phyloP scores from a whole-genome alignment of 2,888 invertebrate species.

The Leptopilina syphax region DNA sequence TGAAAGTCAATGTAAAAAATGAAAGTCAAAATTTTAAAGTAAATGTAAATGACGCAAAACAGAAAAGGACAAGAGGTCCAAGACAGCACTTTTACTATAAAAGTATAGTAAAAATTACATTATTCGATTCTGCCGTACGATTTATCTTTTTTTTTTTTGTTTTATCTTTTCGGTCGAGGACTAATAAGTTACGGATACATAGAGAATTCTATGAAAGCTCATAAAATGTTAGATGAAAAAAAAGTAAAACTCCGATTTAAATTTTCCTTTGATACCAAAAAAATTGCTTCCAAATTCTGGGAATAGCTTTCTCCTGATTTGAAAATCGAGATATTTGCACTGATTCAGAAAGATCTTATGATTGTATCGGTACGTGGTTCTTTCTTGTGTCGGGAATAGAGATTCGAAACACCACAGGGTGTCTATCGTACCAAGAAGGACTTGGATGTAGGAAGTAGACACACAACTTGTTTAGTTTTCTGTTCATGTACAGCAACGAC shows the following conservation, averaged over 20 bases:
- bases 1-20: too few relatives aligned
- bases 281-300: background rate
- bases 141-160: too few relatives aligned
- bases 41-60: too few relatives aligned
- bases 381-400: background rate
- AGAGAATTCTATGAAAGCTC: too few relatives aligned
- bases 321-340: background rate
- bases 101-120: too few relatives aligned
- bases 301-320: conserved; percentile 22
- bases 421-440: background rate
- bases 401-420: conserved; percentile 19
- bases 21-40: too few relatives aligned
- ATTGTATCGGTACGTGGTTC: conserved; percentile 8
- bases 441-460: conserved; percentile 12
- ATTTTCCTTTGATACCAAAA: background rate
- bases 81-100: too few relatives aligned
- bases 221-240: background rate
- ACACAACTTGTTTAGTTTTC: conserved; percentile 17
- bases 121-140: too few relatives aligned
- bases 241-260: background rate
- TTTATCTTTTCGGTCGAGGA: too few relatives aligned
- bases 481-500: background rate
- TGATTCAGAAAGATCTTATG: conserved; percentile 1
- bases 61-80: too few relatives aligned
- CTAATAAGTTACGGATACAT: too few relatives aligned